Base-by-base conservation (phyloP, 2,888 invertebrate genomes). In the Cristatella mucedo region DNA sequence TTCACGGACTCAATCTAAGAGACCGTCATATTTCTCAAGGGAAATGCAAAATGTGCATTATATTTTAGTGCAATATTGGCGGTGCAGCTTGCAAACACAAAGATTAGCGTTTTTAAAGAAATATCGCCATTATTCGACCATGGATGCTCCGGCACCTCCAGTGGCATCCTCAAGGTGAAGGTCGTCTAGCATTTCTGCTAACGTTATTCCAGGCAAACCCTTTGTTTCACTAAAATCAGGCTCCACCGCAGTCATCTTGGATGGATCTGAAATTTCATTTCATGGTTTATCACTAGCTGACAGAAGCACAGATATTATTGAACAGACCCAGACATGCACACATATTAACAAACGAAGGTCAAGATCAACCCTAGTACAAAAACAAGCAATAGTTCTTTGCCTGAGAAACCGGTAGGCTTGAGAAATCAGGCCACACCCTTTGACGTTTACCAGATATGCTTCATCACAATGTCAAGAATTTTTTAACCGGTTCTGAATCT, bases 161-260 rank as follows among this genome's bases (percentile, higher is more conserved):
- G 58, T 59, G 6, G 63, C 62, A 46, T 82, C 82, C 21, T 77
- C 56, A 21, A 63, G 52, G 37, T 55, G 52, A 21, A 65, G 49
- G 41, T 62, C 62, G 30, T 65, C 63, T 44, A 65, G 44, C 65
- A 65, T 65, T 43, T 65, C 65, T 40, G 57, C 55, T 16, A 65
- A 53, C 41, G 54, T 56, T 47, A 65, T 58, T 44, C 54, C 49
- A 7, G 63, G 63, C 2, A 48, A 46, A 1, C 54, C 60, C 24
- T 59, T 59, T 24, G 57, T 58, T 32, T 61, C 60, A 11, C 53
- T 49, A 5, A 38, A 41, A 13, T 50, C 47, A 26, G 44, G 45
- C 2, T 30, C 24, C 19, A 57, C 57, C 18, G 54, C 53, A 2
- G 55, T 50, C 24, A 55, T 46, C 43, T 54, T 51, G 22, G 26